Evolutionary conservation across 2,888 invertebrate genomes (phyloP).

Genomic region (Machimus atricapillus): DNA sequence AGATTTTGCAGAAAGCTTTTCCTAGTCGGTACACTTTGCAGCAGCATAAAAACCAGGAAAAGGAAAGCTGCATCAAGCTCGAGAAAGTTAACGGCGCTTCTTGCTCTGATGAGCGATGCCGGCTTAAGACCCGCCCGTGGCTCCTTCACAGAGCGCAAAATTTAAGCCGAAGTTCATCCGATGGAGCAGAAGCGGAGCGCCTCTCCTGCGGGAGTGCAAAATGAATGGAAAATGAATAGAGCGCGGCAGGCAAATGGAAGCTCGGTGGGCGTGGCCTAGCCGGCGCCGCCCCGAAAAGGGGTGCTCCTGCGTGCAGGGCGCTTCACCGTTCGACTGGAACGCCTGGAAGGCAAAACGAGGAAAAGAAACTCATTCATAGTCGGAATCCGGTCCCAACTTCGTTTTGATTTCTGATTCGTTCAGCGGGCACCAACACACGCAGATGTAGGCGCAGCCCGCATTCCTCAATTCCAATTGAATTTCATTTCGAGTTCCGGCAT

Average conservation of each 20-base stretch:
- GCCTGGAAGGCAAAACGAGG: not conserved
- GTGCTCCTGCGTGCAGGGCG: not conserved
- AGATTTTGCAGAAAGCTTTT: not conserved
- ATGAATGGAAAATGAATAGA: not conserved
- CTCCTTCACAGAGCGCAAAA: not conserved
- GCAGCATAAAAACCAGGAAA: not conserved
- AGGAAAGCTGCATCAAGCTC: not conserved
- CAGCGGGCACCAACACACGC: conserved; percentile 31
- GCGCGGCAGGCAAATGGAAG: not conserved
- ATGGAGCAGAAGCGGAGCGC: not conserved
- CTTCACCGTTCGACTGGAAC: not conserved
- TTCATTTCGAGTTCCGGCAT: conserved; percentile 41
- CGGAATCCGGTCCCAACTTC: conserved; percentile 18
- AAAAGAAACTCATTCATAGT: conserved; percentile 5
- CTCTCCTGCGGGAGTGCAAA: too few species aligned
- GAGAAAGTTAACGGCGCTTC: not conserved
- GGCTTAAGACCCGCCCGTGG: not conserved
- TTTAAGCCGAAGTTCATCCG: not conserved
- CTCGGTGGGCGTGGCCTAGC: not conserved
- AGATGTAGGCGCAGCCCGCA: conserved; percentile 39
- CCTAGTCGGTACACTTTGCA: not conserved
- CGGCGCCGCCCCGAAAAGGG: not conserved
- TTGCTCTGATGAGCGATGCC: not conserved
- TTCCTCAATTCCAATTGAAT: conserved; percentile 39
- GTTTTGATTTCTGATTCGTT: conserved; percentile 47